Percentiles rank a stretch among this genome's conserved stretches.
These are phyloP conservation scores for Barypeithes pellucidus DNA, from an alignment of 2,888 invertebrate species.

Conservation along the genomic window DNA sequence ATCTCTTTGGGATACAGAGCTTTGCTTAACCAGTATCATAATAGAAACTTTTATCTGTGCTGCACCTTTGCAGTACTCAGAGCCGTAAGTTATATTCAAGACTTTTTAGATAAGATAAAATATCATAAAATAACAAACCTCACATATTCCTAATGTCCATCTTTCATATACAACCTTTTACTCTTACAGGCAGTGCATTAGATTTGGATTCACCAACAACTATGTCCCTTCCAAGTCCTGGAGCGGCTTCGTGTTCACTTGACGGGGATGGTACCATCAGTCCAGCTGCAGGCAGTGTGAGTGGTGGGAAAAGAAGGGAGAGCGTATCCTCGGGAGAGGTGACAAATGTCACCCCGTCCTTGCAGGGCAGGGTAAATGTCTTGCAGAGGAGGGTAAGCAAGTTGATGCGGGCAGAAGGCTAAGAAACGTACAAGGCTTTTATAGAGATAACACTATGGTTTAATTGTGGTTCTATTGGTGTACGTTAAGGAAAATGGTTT, in stretches of 20 bases:
- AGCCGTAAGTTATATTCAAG: no score
- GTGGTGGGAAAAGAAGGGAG: slow-evolving; percentile 73
- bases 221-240: slow-evolving; percentile 87
- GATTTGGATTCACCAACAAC: slow-evolving; percentile 83
- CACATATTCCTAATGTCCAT: no score
- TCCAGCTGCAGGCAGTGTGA: slow-evolving; percentile 82
- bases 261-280: slow-evolving; percentile 78
- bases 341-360: slow-evolving; percentile 71
- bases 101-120: no score
- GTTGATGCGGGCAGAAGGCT: slow-evolving; percentile 67
- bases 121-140: no score
- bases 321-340: slow-evolving; percentile 55
- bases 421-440: slow-evolving; percentile 12
- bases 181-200: slow-evolving; percentile 79
- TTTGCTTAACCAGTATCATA: no score
- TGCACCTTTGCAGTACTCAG: no score
- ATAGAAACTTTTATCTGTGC: no score
- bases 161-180: no score
- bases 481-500: no score
- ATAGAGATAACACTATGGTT: slow-evolving; percentile 13
- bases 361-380: slow-evolving; percentile 78
- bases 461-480: neutral
- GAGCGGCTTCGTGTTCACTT: slow-evolving; percentile 80
- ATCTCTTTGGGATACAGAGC: no score
- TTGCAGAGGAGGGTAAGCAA: slow-evolving; percentile 92